Evolutionary conservation across 1,140 invertebrate genomes (phyloP).

Genomic region (Heliconius melpomene): DNA sequence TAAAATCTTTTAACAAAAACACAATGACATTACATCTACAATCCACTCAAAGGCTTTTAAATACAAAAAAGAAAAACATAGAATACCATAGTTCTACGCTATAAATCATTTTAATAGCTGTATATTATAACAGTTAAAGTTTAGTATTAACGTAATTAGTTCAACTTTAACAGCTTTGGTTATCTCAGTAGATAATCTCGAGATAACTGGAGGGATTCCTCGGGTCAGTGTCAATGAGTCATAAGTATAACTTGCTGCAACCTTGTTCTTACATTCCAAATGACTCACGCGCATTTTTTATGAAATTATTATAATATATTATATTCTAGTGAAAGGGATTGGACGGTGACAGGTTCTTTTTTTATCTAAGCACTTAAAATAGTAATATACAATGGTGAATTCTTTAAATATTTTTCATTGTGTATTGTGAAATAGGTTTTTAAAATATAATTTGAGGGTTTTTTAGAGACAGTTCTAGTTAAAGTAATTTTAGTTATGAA

Average conservation of each 20-base stretch:
- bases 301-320: slow-evolving; percentile 31
- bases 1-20: no score
- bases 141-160: background rate
- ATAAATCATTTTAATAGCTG: background rate
- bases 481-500: background rate
- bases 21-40: no score
- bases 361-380: background rate
- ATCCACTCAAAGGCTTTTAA: no score
- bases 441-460: background rate
- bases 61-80: no score
- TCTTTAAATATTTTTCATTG: background rate
- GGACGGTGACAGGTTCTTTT: background rate
- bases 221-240: slow-evolving; percentile 52
- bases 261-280: slow-evolving; percentile 36
- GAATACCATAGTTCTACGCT: background rate
- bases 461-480: background rate
- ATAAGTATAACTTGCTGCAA: slow-evolving; percentile 41
- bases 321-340: slow-evolving; percentile 27
- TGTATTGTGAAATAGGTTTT: background rate
- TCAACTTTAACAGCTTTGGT: background rate
- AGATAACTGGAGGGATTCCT: slow-evolving; percentile 44
- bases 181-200: slow-evolving; percentile 14
- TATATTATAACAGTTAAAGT: background rate
- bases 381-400: background rate
- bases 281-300: slow-evolving; percentile 53